Conservation (phyloP, 2,797 vertebrate genomes). For the Poeciliopsis presidionis region DNA sequence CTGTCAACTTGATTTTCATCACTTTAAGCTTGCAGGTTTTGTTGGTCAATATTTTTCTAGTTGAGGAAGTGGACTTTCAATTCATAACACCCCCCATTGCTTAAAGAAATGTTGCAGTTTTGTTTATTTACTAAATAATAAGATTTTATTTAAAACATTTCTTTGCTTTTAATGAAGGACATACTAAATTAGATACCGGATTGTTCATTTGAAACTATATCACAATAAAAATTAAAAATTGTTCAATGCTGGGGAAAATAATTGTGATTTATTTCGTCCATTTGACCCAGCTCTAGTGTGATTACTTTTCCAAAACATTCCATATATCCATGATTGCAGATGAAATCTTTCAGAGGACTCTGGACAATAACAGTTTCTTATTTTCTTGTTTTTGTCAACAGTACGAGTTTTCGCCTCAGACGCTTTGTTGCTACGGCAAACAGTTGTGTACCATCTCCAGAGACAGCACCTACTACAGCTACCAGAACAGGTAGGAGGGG, state of each 20-base stretch:
- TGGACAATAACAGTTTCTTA: conserved; percentile 45
- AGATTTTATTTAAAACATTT: background rate
- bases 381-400: conserved; percentile 76
- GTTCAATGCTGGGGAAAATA: background rate
- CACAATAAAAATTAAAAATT: background rate
- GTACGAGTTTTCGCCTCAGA: conserved; percentile 99
- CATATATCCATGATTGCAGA: background rate
- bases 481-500: conserved; percentile 92
- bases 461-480: conserved; percentile 98
- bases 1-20: background rate
- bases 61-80: no score
- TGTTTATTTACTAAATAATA: background rate
- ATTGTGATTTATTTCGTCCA: background rate
- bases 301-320: background rate
- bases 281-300: background rate
- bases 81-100: background rate
- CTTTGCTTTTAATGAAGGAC: background rate
- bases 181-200: background rate
- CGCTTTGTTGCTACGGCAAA: conserved; percentile 98
- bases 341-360: background rate
- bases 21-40: background rate
- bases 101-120: background rate
- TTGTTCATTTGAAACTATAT: background rate
- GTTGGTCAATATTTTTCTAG: background rate
- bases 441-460: conserved; percentile 98